A percentile compares a stretch with the other conserved stretches of the same genome.
These are phyloP conservation scores for Gouania willdenowi DNA, from an alignment of 2,797 vertebrate species.

Conservation along the genomic window DNA sequence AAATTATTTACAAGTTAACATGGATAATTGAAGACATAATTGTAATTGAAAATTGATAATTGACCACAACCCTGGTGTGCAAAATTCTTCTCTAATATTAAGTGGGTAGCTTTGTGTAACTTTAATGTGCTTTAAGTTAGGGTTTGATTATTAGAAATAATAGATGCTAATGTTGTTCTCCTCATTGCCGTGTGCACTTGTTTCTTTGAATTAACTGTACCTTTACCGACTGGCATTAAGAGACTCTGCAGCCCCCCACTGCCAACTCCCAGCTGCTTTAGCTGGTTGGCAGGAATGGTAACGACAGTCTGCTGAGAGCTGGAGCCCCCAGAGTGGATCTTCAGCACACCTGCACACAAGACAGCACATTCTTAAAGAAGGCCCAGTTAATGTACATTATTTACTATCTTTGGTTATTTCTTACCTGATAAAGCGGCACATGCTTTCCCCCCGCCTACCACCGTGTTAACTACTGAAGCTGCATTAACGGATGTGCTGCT, in stretches of 20 bases:
- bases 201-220: conserved; percentile 51
- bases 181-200: too few relatives aligned
- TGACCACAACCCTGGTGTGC: too few relatives aligned
- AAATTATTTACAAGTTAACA: too few relatives aligned
- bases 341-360: conserved; percentile 83
- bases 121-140: too few relatives aligned
- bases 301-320: conserved; percentile 89
- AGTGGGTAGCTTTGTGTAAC: too few relatives aligned
- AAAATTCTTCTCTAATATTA: too few relatives aligned
- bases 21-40: too few relatives aligned
- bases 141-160: too few relatives aligned
- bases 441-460: conserved; percentile 58
- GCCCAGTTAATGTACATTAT: not conserved
- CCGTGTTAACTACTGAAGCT: conserved; percentile 69
- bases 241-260: conserved; percentile 87
- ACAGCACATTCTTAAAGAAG: not conserved
- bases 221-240: conserved; percentile 94
- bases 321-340: conserved; percentile 88
- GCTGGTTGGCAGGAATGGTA: conserved; percentile 90
- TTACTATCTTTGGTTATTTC: too few relatives aligned
- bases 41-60: too few relatives aligned
- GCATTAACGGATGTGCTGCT: conserved; percentile 61
- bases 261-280: conserved; percentile 88
- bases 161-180: too few relatives aligned
- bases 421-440: conserved; percentile 74